These are phyloP conservation scores for Pinna nobilis DNA, from an alignment of 1,140 invertebrate species.

Conservation along the genomic window DNA sequence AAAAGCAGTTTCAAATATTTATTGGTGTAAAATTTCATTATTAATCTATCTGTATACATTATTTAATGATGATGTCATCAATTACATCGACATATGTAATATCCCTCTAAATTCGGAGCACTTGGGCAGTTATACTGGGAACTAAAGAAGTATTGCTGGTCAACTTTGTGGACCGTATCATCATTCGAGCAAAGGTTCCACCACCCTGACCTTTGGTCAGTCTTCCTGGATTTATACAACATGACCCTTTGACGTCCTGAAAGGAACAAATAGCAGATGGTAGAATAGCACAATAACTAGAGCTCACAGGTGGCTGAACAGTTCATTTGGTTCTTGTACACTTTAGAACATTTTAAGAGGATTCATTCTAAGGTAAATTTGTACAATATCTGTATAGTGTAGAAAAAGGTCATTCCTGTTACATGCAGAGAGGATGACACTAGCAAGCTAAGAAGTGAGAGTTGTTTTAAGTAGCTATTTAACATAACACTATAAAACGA, in stretches of 20 bases:
- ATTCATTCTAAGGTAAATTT: neutral
- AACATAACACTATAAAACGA: no score
- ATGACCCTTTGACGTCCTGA: constrained; percentile 83
- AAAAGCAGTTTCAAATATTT: no score
- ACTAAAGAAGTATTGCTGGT: constrained; percentile 23
- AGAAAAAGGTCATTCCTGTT: no score
- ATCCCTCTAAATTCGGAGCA: constrained; percentile 49
- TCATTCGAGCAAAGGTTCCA: constrained; percentile 79
- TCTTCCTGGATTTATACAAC: constrained; percentile 90
- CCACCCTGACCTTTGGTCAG: constrained; percentile 80
- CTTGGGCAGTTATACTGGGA: constrained; percentile 44
- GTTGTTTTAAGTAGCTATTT: no score
- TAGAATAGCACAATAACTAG: neutral
- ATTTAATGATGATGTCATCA: no score
- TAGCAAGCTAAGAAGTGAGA: no score
- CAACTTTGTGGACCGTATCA: constrained; percentile 37
- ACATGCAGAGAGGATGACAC: no score
- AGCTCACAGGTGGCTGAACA: neutral
- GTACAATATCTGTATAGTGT: no score
- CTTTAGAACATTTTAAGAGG: neutral
- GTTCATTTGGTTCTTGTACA: neutral
- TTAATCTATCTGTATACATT: no score
- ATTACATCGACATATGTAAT: no score
- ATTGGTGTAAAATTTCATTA: no score
- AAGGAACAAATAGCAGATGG: constrained; percentile 43